Base-by-base conservation (phyloP, 1,140 invertebrate genomes). In the Dreissena rostriformis region DNA sequence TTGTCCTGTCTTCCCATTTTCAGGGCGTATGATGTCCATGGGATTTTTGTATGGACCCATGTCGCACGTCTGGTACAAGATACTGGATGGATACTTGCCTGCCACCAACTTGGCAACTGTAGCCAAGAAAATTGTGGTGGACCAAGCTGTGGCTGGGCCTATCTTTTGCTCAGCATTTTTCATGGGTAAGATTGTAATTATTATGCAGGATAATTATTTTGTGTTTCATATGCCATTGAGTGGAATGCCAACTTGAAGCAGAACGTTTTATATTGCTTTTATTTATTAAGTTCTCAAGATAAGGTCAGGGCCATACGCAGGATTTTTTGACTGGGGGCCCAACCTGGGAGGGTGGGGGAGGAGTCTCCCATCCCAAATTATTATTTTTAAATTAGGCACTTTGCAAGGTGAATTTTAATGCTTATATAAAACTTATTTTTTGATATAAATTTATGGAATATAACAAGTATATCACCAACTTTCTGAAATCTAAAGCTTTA, bases 91-190 rank as follows among this genome's bases (percentile, higher is more conserved):
- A 81, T 94, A 94, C 88, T 92, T 97, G 26, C 95, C 96, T 51
- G 97, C 97, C 28, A 95, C 95, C 89, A 95, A 95, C 5, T 90
- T 97, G 52, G 93, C 93, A 65, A 95, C 95, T 86, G 96, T 98
- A 15, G 82, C 96, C 6, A 97, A 97, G 91, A 99, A 99, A 94
- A 96, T 98, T 52, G 57, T 97, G 14, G 92, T 97, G 26, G 98
- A 99, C 94, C 98, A 99, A 94, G 86, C 97, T 53, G 93, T 98
- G 85, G 97, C 97, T 91, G 98, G 97, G 17, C 98, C 98, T 1
- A 91, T 98, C 17, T 96, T 96, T 90, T 97, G 98, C 77, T 92
- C 95, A 14, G 95, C 95, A 5, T 98, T 98, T 90, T 97, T 99
- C 89, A 96, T 53, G 96, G 97, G 74, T 92, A 97, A 77, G 66